Conservation (phyloP, 2,113 vertebrate genomes). For the Indicator maculatus region DNA sequence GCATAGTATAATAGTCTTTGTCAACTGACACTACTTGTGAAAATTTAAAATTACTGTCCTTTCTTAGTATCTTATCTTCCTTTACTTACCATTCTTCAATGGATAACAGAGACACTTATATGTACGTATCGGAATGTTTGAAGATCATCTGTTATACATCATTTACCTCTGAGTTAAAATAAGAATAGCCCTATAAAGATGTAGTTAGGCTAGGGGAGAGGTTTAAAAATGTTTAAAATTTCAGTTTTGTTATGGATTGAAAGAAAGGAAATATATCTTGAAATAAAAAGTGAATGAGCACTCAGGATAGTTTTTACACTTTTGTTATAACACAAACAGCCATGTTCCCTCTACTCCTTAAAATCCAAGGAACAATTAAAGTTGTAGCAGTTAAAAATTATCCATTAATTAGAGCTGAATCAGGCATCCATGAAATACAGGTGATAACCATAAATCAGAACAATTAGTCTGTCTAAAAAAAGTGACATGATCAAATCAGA, state of each 20-base stretch:
- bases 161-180: neutral
- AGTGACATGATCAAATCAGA: slow-evolving; percentile 75
- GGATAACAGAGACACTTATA: neutral
- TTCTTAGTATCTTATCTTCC: neutral
- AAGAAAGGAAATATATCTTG: neutral
- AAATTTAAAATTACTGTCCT: neutral
- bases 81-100: neutral
- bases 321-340: neutral
- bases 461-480: slow-evolving; percentile 80
- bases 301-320: neutral
- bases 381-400: slow-evolving; percentile 69
- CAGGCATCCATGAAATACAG: slow-evolving; percentile 76
- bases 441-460: slow-evolving; percentile 81
- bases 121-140: neutral
- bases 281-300: neutral
- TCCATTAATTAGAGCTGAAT: slow-evolving; percentile 78
- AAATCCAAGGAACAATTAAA: slow-evolving; percentile 71
- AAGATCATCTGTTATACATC: neutral
- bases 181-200: neutral
- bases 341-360: slow-evolving; percentile 21
- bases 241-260: neutral
- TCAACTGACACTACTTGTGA: neutral
- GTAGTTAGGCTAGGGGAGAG: neutral
- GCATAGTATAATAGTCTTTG: neutral
- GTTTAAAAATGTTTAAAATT: neutral